Percentiles rank a stretch among this genome's conserved stretches.
Evolutionary conservation across 92 coral and sea anemone species (phyloP).

Genomic region (Metridium senile): DNA sequence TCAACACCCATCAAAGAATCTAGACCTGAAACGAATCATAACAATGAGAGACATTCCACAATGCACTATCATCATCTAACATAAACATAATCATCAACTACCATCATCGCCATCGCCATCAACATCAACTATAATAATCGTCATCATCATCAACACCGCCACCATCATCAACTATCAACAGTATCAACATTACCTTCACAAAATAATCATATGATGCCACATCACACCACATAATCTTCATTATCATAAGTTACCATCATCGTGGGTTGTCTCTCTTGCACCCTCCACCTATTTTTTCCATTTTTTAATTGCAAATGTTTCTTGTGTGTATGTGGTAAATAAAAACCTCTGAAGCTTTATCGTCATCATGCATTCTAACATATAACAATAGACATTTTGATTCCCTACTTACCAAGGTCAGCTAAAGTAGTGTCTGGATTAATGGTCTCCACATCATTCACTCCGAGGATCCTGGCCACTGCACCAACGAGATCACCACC

Average conservation of each 20-base stretch:
- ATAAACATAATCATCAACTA: neutral
- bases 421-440: constrained; percentile 80
- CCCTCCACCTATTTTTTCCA: too few relatives aligned
- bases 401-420: constrained; percentile 70
- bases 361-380: too few relatives aligned
- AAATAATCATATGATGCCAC: too few relatives aligned
- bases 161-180: neutral
- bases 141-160: neutral
- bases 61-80: neutral
- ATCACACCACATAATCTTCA: too few relatives aligned
- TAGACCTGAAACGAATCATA: constrained; percentile 46
- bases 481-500: constrained; percentile 77
- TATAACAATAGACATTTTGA: too few relatives aligned
- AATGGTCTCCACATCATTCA: constrained; percentile 64
- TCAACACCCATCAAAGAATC: constrained; percentile 90
- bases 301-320: too few relatives aligned
- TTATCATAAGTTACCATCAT: too few relatives aligned
- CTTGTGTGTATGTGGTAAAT: too few relatives aligned
- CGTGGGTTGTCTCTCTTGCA: too few relatives aligned
- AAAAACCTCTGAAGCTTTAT: too few relatives aligned
- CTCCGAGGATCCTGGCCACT: constrained; percentile 77
- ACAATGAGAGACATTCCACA: neutral
- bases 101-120: neutral
- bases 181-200: too few relatives aligned
- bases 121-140: neutral